Evolutionary conservation across 2,113 vertebrate genomes (phyloP), one percentile per base, ranked within the genome.

Genomic region (Boulengeromyrus knoepffleri): DNA sequence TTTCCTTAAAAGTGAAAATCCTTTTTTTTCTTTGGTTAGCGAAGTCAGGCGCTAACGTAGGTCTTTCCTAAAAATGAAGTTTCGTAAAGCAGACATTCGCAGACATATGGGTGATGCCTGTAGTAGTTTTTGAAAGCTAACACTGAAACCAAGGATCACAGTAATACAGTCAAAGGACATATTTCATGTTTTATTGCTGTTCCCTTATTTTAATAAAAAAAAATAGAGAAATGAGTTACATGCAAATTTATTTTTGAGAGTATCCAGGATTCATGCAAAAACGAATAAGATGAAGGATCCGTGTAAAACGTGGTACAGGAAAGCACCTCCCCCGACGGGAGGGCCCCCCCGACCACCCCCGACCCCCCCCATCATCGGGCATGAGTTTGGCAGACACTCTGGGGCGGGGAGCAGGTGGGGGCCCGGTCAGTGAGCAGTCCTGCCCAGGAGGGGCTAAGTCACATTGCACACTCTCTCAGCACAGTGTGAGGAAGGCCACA

Each of bases 401-500:
- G 27, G 56, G 90, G 77, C 19, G 19, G 66, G 56, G 21, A 49
- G 53, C 19, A 15, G 15, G 24, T 24, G 90, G 83, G 77, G 87
- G 87, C 49, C 88, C 90, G 90, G 13, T 17, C 85, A 0, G 47
- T 91, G 93, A 93, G 94, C 93, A 92, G 93, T 92, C 93, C 89
- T 95, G 95, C 95, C 96, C 94, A 89, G 90, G 92, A 96, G 96
- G 96, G 96, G 96, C 97, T 97, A 97, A 96, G 95, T 95, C 97
- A 96, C 96, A 96, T 96, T 95, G 95, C 31, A 31, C 31, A 31
- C 97, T 96, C 96, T 97, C 97, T 97, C 96, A 97, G 94, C 95
- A 93, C 92, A 95, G 91, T 53, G 89, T 93, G 94, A 91, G 86
- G 93, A 94, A 96, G 96, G 95, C 94, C 96, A 95, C 96, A 96